A percentile compares a stretch with the other conserved stretches of the same genome.
Evolutionary conservation across 2,888 invertebrate genomes (phyloP).

Genomic region (Drosophila kanekoi): DNA sequence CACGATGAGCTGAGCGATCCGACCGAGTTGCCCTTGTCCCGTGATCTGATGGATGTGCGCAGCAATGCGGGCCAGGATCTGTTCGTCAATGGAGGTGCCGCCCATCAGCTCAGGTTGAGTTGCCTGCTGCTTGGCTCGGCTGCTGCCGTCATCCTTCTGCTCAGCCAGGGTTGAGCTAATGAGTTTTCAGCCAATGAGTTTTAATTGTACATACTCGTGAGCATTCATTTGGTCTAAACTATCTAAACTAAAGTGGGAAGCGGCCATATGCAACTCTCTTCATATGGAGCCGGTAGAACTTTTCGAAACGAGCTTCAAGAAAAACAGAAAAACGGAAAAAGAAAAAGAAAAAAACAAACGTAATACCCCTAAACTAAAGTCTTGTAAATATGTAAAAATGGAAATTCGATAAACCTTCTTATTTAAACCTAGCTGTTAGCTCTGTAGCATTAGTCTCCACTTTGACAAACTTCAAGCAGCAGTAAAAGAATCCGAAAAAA

Average conservation of each 20-base stretch:
- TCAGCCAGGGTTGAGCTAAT: slow-evolving; percentile 38
- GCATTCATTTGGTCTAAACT: slow-evolving; percentile 41
- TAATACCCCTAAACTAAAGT: slow-evolving; percentile 43
- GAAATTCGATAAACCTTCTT: slow-evolving; percentile 63
- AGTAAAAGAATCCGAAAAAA: slow-evolving; percentile 24
- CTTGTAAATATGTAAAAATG: slow-evolving; percentile 75
- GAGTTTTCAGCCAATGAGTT: slow-evolving; percentile 40
- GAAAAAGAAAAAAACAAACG: slow-evolving; percentile 20
- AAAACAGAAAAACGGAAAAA: slow-evolving; percentile 26
- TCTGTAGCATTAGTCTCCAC: slow-evolving; percentile 71
- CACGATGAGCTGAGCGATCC: slow-evolving; percentile 88
- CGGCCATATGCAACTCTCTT: slow-evolving; percentile 3
- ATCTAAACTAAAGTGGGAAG: no score
- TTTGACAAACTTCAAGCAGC: slow-evolving; percentile 55
- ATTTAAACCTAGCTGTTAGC: slow-evolving; percentile 63
- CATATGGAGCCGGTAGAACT: slow-evolving; percentile 28
- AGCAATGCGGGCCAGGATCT: slow-evolving; percentile 77
- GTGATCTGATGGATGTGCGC: slow-evolving; percentile 85
- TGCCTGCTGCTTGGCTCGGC: slow-evolving; percentile 11
- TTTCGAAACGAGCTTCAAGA: slow-evolving; percentile 74
- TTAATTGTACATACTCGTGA: slow-evolving; percentile 67
- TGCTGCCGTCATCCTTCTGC: slow-evolving; percentile 10
- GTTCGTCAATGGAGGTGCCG: slow-evolving; percentile 42
- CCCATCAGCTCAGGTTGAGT: slow-evolving; percentile 13
- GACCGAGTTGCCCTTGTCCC: slow-evolving; percentile 88